phyloP scores from a whole-genome alignment of 2,888 invertebrate species.

The Rhagium mordax region DNA sequence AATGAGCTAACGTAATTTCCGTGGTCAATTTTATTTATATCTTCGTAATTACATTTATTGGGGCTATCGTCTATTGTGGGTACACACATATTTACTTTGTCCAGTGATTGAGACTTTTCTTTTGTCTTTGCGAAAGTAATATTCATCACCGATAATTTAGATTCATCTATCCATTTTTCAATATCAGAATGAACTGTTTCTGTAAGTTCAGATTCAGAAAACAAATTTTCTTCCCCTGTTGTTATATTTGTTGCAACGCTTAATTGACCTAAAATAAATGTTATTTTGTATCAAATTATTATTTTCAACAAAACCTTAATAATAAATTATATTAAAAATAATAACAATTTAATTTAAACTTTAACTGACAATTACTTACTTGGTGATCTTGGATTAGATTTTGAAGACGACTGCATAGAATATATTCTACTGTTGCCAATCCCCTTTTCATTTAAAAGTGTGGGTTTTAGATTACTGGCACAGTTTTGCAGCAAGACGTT shows the following conservation, averaged over 20 bases:
- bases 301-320: no score
- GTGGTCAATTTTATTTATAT: constrained; percentile 36
- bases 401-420: constrained; percentile 53
- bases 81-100: constrained; percentile 41
- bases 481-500: constrained; percentile 75
- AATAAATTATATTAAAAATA: no score
- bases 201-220: constrained; percentile 65
- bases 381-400: constrained; percentile 65
- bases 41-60: constrained; percentile 36
- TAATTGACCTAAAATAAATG: constrained; percentile 66
- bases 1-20: constrained; percentile 52
- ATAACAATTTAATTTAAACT: no score
- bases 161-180: constrained; percentile 68
- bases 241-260: constrained; percentile 68
- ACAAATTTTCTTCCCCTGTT: constrained; percentile 64
- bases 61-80: constrained; percentile 24
- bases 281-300: no score
- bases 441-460: constrained; percentile 72
- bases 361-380: constrained; percentile 69
- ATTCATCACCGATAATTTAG: constrained; percentile 65
- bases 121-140: constrained; percentile 48
- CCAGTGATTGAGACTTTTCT: constrained; percentile 54
- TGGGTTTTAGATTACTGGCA: constrained; percentile 72
- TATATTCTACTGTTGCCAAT: constrained; percentile 68
- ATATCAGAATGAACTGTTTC: constrained; percentile 66